These are phyloP conservation scores for Uropsilus gracilis DNA, from an alignment of 2,113 vertebrate species.

Conservation along the genomic window DNA sequence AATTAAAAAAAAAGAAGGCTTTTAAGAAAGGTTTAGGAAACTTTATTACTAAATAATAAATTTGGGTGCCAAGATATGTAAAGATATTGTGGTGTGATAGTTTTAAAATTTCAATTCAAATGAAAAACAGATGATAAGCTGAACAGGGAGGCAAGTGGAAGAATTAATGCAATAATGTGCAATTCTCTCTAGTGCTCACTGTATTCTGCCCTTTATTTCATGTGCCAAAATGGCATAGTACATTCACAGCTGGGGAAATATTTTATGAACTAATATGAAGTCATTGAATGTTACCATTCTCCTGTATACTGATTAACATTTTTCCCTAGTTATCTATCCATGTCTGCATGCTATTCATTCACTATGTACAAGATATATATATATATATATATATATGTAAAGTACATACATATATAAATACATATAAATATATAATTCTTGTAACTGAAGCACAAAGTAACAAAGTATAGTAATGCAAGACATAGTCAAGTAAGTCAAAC, in stretches of 20 bases:
- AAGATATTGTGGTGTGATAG: background rate
- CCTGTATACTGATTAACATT: too few species aligned
- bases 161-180: background rate
- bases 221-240: accelerated
- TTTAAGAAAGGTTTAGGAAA: background rate
- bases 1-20: too few species aligned
- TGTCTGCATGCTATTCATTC: too few species aligned
- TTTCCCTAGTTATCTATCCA: background rate
- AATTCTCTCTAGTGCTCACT: background rate
- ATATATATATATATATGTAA: background rate
- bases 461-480: background rate
- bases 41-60: background rate
- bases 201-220: background rate
- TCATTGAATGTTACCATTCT: background rate
- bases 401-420: background rate
- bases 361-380: too few species aligned
- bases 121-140: background rate
- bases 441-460: background rate
- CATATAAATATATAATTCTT: background rate
- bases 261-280: background rate
- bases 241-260: accelerated
- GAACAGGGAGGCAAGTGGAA: background rate
- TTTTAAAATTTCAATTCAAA: background rate
- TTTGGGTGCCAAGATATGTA: background rate
- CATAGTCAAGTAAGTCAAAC: background rate